Evolutionary conservation across 1,140 invertebrate genomes (phyloP).

Genomic region (Magallana gigas): DNA sequence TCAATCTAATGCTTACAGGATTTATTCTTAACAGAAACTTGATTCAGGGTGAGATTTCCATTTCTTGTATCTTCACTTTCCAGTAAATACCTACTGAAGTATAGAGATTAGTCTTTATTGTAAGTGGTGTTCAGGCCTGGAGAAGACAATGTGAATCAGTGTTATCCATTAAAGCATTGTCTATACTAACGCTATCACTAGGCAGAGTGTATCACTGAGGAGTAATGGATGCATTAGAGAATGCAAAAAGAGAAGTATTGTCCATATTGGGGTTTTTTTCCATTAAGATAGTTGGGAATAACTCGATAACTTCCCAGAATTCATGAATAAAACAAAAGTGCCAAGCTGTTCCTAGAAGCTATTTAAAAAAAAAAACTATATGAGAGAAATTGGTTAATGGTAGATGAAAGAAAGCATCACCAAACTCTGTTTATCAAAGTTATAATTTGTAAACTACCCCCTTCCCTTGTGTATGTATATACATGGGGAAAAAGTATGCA

Average conservation of each 20-base stretch:
- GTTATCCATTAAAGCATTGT: neutral
- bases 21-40: too few relatives aligned
- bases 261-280: neutral
- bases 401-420: neutral
- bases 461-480: too few relatives aligned
- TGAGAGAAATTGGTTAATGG: neutral
- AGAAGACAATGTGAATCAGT: neutral
- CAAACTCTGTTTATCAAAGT: too few relatives aligned
- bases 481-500: too few relatives aligned
- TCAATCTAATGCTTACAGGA: too few relatives aligned
- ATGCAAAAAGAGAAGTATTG: neutral
- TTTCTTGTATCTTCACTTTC: too few relatives aligned
- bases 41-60: too few relatives aligned
- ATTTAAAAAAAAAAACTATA: neutral
- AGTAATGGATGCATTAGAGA: slow-evolving; percentile 11
- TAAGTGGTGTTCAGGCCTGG: too few relatives aligned
- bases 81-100: too few relatives aligned
- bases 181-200: too few relatives aligned
- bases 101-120: too few relatives aligned
- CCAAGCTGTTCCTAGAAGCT: neutral
- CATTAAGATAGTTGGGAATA: neutral
- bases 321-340: neutral
- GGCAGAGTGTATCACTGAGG: neutral
- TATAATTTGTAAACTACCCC: too few relatives aligned
- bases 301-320: neutral